phyloP scores from a whole-genome alignment of 1,140 invertebrate species.

The Eupristina koningsbergeri region DNA sequence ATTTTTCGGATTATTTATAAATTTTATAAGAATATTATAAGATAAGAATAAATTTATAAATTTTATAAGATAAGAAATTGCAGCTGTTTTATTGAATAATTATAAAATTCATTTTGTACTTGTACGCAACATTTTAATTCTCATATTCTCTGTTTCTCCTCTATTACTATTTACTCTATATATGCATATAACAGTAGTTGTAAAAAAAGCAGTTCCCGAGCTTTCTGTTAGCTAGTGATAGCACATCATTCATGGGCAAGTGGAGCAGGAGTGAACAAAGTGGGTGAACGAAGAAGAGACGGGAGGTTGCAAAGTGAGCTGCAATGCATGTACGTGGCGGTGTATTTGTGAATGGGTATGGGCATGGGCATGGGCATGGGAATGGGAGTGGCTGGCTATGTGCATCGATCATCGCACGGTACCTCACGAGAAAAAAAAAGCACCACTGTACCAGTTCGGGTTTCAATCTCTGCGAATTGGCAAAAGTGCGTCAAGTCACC shows the following conservation, averaged over 20 bases:
- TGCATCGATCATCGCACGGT: not conserved
- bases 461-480: constrained; percentile 25
- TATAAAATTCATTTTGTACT: constrained; percentile 10
- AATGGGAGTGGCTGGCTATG: too few species aligned
- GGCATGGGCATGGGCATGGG: too few species aligned
- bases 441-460: constrained; percentile 34
- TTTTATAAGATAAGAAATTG: too few species aligned
- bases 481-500: constrained; percentile 41
- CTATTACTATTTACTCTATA: too few species aligned
- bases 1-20: too few species aligned
- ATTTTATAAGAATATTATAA: too few species aligned
- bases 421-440: not conserved
- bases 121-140: constrained; percentile 22
- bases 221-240: not conserved
- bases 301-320: not conserved
- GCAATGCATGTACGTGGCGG: not conserved
- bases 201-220: constrained; percentile 17
- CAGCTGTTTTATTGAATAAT: not conserved
- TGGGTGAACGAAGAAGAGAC: not conserved
- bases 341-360: too few species aligned
- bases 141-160: constrained; percentile 4
- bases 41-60: too few species aligned
- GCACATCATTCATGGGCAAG: not conserved
- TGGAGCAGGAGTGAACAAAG: too few species aligned
- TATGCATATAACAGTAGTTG: too few species aligned